Evolutionary conservation across 2,888 invertebrate genomes (phyloP).

Genomic region (Clitarchus hookeri): DNA sequence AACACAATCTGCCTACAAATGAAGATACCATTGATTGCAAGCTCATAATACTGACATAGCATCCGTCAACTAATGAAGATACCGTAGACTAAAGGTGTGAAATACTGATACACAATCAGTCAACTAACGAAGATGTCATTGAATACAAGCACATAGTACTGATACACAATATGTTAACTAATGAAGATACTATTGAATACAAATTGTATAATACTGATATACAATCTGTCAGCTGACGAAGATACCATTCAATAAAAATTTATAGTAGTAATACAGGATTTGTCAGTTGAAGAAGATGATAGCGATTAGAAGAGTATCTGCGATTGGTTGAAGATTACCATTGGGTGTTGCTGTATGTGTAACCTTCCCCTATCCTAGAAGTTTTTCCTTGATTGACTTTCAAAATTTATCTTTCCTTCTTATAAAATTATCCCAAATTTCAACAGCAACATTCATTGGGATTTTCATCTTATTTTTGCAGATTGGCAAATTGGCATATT

Average conservation of each 20-base stretch:
- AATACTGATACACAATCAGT: no score
- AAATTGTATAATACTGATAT: no score
- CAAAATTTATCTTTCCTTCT: background rate
- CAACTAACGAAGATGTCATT: no score
- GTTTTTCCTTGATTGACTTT: background rate
- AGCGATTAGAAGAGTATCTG: background rate
- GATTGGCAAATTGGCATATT: background rate
- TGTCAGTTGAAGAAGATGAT: background rate
- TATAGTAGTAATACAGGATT: background rate
- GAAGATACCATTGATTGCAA: no score
- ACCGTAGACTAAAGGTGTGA: no score
- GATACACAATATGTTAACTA: background rate
- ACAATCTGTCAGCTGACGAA: background rate
- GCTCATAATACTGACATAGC: no score
- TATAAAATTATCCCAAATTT: background rate
- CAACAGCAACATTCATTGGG: slow-evolving; percentile 4
- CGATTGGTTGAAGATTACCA: background rate
- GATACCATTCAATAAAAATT: background rate
- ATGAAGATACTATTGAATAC: background rate
- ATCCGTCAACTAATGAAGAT: no score
- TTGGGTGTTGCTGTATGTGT: background rate
- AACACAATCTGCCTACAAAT: no score
- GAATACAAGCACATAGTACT: no score
- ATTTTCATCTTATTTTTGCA: background rate
- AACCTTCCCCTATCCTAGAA: background rate